Evolutionary conservation across 2,888 invertebrate species (phyloP).

Genomic region (Marasmarcha lunaedactyla): DNA sequence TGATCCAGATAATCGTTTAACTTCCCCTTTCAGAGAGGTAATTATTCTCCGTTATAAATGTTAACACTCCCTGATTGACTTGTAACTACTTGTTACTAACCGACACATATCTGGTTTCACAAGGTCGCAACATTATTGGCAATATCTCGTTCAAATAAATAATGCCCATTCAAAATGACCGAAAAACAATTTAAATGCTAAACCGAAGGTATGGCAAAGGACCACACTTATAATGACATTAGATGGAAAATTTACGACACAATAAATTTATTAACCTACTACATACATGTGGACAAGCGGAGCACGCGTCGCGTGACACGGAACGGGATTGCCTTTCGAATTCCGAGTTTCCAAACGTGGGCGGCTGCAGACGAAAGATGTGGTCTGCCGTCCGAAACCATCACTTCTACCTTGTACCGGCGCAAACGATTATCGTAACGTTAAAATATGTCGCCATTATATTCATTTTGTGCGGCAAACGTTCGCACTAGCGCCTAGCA

Average conservation of each 20-base stretch:
- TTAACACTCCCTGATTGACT: not conserved
- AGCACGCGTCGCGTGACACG: slow-evolving; percentile 24
- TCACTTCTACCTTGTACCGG: not conserved
- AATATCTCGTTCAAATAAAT: too few relatives aligned
- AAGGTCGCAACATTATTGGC: not conserved
- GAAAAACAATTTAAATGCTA: slow-evolving; percentile 1
- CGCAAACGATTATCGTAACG: not conserved
- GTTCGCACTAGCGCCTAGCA: slow-evolving; percentile 26
- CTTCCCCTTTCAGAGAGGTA: slow-evolving; percentile 20
- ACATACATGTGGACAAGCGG: slow-evolving; percentile 24
- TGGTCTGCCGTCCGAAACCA: not conserved
- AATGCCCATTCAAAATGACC: slow-evolving; percentile 6
- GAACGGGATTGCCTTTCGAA: slow-evolving; percentile 60
- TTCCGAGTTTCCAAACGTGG: slow-evolving; percentile 56
- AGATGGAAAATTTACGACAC: slow-evolving; percentile 35
- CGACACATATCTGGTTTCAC: not conserved
- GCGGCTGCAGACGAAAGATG: slow-evolving; percentile 27
- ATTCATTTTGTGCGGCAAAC: not conserved
- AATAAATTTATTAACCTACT: slow-evolving; percentile 40
- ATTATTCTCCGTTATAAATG: not conserved
- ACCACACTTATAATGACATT: not conserved
- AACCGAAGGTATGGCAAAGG: not conserved
- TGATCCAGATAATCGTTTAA: slow-evolving; percentile 51
- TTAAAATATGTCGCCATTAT: not conserved
- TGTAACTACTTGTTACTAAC: not conserved